Base-by-base conservation (phyloP, 2,888 invertebrate species). In the Heliconius aoede region DNA sequence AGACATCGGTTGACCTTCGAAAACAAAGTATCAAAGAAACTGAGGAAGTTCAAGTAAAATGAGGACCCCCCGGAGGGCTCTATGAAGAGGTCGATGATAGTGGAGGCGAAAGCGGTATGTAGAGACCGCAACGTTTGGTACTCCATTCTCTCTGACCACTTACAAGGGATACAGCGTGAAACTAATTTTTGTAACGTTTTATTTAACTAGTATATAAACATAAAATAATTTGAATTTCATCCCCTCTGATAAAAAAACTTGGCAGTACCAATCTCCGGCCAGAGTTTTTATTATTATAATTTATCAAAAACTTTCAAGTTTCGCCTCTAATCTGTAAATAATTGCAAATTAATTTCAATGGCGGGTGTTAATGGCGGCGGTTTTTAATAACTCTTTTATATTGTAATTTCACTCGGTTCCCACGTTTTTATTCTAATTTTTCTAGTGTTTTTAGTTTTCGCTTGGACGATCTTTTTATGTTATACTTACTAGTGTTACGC, bases 271-370 rank as follows among this genome's bases (percentile, higher is more conserved):
- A 9, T 64, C 32, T n/a, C n/a, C 21, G 3, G 61, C 24, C n/a
- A 62, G 69, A 72, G 68, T 72, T 62, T 79, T 80, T 79, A 78
- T 79, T 79, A 80, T 75, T 73, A 75, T 71, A 80, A 78, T 78
- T 74, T 71, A 72, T 78, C 62, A 55, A 62, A 65, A 74, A 74
- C 40, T 72, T 79, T 72, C 60, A 32, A 68, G 62, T 30, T 76
- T 68, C 74, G 40, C 71, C 72, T 79, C 74, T 76, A 79, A 77
- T 79, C 72, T 77, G 62, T 60, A 77, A 76, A 78, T 78, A 79
- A 79, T 76, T 80, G 78, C 73, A 76, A 76, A 78, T 80, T 77
- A 80, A 78, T 80, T 74, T 74, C 71, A 75, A 76, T 77, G 77
- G 71, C 61, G 72, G 72, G 72, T 77, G 78, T 77, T 76, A 79